Conservation (phyloP, 2,113 vertebrate genomes). For the Neogobius melanostomus region DNA sequence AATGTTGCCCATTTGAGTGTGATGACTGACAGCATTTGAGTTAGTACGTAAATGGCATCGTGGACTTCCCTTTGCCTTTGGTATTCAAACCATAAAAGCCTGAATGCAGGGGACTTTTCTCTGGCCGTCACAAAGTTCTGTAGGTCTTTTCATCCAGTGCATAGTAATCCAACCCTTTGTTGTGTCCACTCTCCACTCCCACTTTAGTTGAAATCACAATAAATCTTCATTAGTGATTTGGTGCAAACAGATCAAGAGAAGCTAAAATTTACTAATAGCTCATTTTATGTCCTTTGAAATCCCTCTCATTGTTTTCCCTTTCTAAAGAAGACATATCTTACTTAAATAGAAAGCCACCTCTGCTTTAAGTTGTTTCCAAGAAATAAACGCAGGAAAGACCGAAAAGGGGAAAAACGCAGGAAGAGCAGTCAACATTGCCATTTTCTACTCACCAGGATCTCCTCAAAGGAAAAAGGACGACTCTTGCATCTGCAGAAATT, state of each 20-base stretch:
- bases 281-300: slow-evolving; percentile 66
- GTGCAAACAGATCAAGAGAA: slow-evolving; percentile 82
- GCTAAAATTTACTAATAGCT: slow-evolving; percentile 71
- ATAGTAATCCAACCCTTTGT: slow-evolving; percentile 45
- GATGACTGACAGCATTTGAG: slow-evolving; percentile 61
- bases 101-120: slow-evolving; percentile 52
- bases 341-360: slow-evolving; percentile 72
- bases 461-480: slow-evolving; percentile 77
- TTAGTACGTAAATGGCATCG: slow-evolving; percentile 61
- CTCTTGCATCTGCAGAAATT: slow-evolving; percentile 71
- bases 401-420: slow-evolving; percentile 74
- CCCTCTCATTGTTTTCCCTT: slow-evolving; percentile 41
- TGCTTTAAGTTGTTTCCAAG: slow-evolving; percentile 73
- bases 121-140: slow-evolving; percentile 56
- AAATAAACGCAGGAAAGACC: slow-evolving; percentile 68
- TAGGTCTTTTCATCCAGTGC: slow-evolving; percentile 49
- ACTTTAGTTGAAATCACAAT: slow-evolving; percentile 18
- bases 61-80: slow-evolving; percentile 64
- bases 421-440: slow-evolving; percentile 70
- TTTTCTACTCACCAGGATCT: slow-evolving; percentile 74
- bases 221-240: slow-evolving; percentile 73
- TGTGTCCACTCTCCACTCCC: slow-evolving; percentile 38
- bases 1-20: slow-evolving; percentile 49
- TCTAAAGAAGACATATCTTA: slow-evolving; percentile 68
- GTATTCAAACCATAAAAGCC: slow-evolving; percentile 53